Conservation (phyloP, 2,888 invertebrate species). For the Spodoptera exigua region DNA sequence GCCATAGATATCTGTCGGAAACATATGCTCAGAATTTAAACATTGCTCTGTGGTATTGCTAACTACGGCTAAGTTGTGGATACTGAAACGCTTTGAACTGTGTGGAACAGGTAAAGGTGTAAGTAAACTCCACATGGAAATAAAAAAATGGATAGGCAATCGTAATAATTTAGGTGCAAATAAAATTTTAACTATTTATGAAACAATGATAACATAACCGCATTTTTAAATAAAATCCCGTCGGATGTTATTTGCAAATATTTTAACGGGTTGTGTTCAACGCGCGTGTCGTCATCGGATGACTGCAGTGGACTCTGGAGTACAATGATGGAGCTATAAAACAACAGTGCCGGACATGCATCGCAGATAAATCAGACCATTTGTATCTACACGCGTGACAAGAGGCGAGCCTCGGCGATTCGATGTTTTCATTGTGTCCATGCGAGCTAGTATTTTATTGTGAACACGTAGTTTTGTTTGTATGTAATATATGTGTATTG, state of each 20-base stretch:
- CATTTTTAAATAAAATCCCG: slow-evolving; percentile 24
- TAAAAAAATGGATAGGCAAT: too few species aligned
- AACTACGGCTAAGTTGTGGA: slow-evolving; percentile 22
- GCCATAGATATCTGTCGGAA: slow-evolving; percentile 81
- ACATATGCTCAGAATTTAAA: slow-evolving; percentile 72
- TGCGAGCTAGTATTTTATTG: slow-evolving; percentile 56
- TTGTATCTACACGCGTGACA: slow-evolving; percentile 72
- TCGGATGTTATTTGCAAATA: slow-evolving; percentile 37
- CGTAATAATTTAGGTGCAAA: slow-evolving; percentile 14
- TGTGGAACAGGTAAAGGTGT: too few species aligned
- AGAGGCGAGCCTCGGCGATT: slow-evolving; percentile 65
- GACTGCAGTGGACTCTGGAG: slow-evolving; percentile 69
- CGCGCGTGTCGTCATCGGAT: slow-evolving; percentile 56
- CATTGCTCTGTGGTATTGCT: slow-evolving; percentile 60
- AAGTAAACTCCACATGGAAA: too few species aligned
- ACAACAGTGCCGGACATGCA: slow-evolving; percentile 74
- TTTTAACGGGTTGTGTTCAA: slow-evolving; percentile 47
- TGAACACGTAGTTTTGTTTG: slow-evolving; percentile 50
- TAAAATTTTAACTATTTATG: slow-evolving; percentile 1
- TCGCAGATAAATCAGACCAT: slow-evolving; percentile 77
- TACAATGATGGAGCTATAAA: slow-evolving; percentile 77
- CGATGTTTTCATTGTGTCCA: slow-evolving; percentile 69
- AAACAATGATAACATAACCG: slow-evolving; percentile 1
- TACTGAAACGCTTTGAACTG: too few species aligned
- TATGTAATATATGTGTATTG: slow-evolving; percentile 41